Evolutionary conservation across 2,888 invertebrate genomes (phyloP), one percentile per base, ranked within the genome.

Genomic region (Podabrus alpinus): DNA sequence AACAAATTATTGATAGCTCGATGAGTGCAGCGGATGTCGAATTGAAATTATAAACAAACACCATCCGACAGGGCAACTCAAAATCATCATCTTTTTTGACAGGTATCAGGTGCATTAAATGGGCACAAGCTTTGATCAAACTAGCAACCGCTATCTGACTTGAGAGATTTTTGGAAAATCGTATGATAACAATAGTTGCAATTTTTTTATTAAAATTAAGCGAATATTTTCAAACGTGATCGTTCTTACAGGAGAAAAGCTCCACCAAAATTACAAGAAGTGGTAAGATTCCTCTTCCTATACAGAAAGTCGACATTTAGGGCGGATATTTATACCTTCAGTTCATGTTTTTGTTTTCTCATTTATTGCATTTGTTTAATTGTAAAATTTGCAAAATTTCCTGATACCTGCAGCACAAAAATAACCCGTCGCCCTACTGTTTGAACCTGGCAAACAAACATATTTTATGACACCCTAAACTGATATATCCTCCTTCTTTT

Each of bases 1-100:
- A 78, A 79, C 76, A 76, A 69, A 69, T 79, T 77, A 74, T 69
- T 66, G 68, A 76, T 74, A 75, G 72, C 59, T 73, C 72, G 69
- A 68, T 77, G 70, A 69, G 72, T 71, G 72, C 77, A 76, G 77
- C 78, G 72, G 71, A 75, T 64, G 69, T 19, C 69, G 59, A 71
- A 59, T 74, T 75, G 73, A 74, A 76, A 74, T 71, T 76, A 66
- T 76, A 76, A 76, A 76, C 71, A 76, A 68, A 66, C 59, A 67
- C 60, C 59, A 45, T 17, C 15, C 59, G 45, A 68, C 61, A 64
- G 73, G 73, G 67, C 67, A 69, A 66, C 72, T 19, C 59, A 62
- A 70, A 64, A 68, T 15, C 68, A 71, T 76, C 67, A 73, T 73
- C 66, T 69, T 45, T 68, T 70, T 64, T 76, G 73, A 76, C 72